Evolutionary conservation across 2,797 vertebrate species (phyloP), one percentile per base, ranked within the genome.

Genomic region (Orestias chungarensis): DNA sequence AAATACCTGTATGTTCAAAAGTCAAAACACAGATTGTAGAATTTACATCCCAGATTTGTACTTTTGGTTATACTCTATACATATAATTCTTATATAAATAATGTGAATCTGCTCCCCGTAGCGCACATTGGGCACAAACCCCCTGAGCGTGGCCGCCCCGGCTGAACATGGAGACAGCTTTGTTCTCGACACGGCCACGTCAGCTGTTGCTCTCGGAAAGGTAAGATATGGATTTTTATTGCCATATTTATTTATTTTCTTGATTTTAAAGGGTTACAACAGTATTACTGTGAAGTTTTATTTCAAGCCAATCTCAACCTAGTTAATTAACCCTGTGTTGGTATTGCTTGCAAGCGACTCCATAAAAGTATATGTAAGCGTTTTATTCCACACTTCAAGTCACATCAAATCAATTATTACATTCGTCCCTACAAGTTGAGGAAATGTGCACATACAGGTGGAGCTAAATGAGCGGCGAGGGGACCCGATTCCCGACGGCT

Each of bases 181-280:
- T 71, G 93, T 94, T 43, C 75, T 95, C 82, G 95, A 95, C 79
- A 95, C 95, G 91, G 94, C 94, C 55, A 95, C 94, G 0, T 95
- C 95, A 2, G 93, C 93, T 0, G 94, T 90, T 1, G 93, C 94
- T 0, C 80, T 94, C 0, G 94, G 95, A 80, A 95, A 95, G 92
- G 95, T 95, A 79, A 43, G 38, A 25, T 35, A 14, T 17, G 23
- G 4, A 2, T 18, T n/a, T 27, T 35, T 67, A 31, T 18, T 1
- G 2, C 31, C 14, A n/a, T 7, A 23, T 25, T 27, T n/a, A n/a
- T n/a, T 71, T 33, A 65, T 44, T 64, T 64, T 52, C 25, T 47
- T 57, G 52, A 27, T n/a, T n/a, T n/a, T n/a, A 27, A 66, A 47
- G 7, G 4, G 33, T 4, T 20, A 44, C 44, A 31, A 25, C 25